Evolutionary conservation across 2,797 vertebrate genomes (phyloP).

Genomic region (Dendrocincla fuliginosa): DNA sequence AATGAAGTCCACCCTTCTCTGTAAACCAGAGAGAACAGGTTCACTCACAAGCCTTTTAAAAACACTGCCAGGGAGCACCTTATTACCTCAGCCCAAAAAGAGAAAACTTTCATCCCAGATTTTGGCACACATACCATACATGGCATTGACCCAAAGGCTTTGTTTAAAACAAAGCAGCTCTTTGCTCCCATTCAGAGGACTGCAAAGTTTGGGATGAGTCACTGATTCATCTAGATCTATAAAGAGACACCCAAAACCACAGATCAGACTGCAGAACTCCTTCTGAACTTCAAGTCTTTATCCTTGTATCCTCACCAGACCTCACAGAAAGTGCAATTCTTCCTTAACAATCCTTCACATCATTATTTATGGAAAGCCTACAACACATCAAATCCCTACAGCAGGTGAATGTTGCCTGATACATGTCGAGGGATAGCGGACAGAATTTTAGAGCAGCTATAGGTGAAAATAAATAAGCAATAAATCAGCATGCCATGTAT

Average conservation of each 20-base stretch:
- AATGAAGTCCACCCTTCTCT: not conserved
- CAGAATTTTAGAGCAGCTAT: not conserved
- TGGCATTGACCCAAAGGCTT: not conserved
- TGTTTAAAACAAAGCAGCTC: not conserved
- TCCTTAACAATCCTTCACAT: not conserved
- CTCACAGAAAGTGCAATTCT: not conserved
- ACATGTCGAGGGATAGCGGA: not conserved
- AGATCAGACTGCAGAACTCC: not conserved
- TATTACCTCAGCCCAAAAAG: not conserved
- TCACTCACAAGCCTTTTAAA: not conserved
- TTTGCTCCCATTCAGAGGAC: not conserved
- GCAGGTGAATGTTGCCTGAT: not conserved
- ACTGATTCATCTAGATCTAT: not conserved
- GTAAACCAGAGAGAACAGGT: not conserved
- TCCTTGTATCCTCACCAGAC: not conserved
- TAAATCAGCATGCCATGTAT: not conserved
- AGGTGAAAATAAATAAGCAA: not conserved
- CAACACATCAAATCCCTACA: not conserved
- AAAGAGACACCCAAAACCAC: not conserved
- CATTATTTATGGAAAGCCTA: not conserved
- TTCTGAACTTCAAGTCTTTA: not conserved
- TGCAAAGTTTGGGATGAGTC: not conserved
- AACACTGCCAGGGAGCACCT: not conserved
- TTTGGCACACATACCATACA: not conserved
- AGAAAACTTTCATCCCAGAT: not conserved